phyloP scores from a whole-genome alignment of 2,113 vertebrate species.

The Grantiella picta region DNA sequence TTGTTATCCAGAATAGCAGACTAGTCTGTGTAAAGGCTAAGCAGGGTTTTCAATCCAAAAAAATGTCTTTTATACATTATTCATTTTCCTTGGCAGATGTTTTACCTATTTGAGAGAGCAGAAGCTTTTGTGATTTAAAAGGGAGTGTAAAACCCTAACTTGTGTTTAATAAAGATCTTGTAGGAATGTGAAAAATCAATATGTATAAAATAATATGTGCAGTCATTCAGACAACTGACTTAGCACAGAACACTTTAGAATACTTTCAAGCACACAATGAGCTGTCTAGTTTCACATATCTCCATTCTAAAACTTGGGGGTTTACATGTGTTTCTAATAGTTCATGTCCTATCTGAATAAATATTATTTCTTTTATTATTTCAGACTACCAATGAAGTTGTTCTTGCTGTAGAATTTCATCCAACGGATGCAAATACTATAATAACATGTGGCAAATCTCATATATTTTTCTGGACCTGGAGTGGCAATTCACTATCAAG shows the following conservation, averaged over 20 bases:
- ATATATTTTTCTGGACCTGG: slow-evolving; percentile 99
- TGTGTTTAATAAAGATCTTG: not conserved
- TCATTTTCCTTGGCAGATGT: not conserved
- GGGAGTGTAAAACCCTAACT: not conserved
- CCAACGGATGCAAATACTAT: slow-evolving; percentile 92
- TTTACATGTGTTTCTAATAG: not conserved
- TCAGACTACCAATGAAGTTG: slow-evolving; percentile 91
- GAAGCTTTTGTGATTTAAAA: not conserved
- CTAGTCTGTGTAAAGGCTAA: not conserved
- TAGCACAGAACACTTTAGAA: not conserved
- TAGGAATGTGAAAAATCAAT: not conserved
- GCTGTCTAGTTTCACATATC: not conserved
- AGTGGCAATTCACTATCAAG: slow-evolving; percentile 87
- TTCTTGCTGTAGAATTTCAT: slow-evolving; percentile 93
- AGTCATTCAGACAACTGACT: not conserved
- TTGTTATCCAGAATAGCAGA: not conserved
- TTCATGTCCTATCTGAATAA: not conserved
- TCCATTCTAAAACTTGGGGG: not conserved
- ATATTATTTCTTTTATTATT: slow-evolving; percentile 14
- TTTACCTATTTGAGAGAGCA: not conserved
- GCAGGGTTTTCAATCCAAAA: not conserved
- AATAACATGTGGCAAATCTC: slow-evolving; percentile 97
- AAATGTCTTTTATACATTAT: not conserved
- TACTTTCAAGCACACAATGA: not conserved
- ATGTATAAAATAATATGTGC: not conserved